A percentile compares a stretch with the other conserved stretches of the same genome.
Evolutionary conservation across 2,888 invertebrate genomes (phyloP).

Genomic region (Bellardia bayeri): DNA sequence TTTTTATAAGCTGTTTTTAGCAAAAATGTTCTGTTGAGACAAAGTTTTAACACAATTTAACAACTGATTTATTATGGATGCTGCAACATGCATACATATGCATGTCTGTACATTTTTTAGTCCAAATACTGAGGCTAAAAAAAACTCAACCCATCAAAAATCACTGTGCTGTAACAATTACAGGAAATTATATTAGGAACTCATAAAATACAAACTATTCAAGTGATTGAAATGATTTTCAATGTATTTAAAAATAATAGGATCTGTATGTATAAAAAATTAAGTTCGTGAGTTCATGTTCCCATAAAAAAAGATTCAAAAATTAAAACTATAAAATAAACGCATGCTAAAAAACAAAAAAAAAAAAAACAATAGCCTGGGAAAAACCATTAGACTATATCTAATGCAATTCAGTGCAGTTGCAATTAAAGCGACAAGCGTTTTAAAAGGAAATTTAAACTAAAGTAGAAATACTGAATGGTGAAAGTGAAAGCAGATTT

Average conservation of each 20-base stretch:
- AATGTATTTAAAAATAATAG: not conserved
- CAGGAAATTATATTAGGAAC: constrained; percentile 31
- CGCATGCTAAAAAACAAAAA: not conserved
- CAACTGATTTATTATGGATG: no score
- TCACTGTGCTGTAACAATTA: constrained; percentile 9
- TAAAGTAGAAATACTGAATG: no score
- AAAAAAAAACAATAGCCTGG: not conserved
- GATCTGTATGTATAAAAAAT: constrained; percentile 21
- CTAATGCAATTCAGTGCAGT: not conserved
- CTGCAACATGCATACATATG: no score
- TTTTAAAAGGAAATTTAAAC: not conserved
- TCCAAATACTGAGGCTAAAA: no score
- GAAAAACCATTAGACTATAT: constrained; percentile 25
- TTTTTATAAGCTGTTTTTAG: no score
- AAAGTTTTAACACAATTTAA: no score
- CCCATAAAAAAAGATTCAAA: constrained; percentile 19
- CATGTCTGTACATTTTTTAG: no score
- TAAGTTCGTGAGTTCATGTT: constrained; percentile 42
- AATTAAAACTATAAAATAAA: not conserved
- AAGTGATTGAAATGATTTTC: not conserved
- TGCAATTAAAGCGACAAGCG: constrained; percentile 19
- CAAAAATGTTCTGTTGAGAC: no score
- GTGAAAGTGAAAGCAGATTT: no score
- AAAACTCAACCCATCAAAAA: not conserved
- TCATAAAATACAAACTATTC: constrained; percentile 9